These are phyloP conservation scores for Tetragonisca angustula DNA, from an alignment of 2,888 invertebrate species.

Conservation along the genomic window DNA sequence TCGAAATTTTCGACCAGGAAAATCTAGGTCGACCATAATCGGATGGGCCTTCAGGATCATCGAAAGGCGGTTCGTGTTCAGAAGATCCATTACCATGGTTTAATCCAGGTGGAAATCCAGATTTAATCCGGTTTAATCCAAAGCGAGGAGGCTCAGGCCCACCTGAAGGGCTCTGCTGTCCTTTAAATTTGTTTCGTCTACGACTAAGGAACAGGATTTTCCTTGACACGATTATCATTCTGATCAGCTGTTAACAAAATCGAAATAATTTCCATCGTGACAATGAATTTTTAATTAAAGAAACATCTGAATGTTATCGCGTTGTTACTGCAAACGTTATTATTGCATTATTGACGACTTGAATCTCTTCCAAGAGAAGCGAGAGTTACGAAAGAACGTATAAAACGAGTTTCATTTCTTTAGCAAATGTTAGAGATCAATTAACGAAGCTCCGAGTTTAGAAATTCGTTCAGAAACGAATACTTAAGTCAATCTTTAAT, in stretches of 20 bases:
- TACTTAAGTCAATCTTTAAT: neutral
- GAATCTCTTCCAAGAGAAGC: neutral
- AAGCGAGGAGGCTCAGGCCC: conserved; percentile 34
- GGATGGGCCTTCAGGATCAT: conserved; percentile 17
- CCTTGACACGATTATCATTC: neutral
- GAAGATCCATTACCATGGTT: conserved; percentile 18
- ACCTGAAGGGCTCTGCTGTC: conserved; percentile 47
- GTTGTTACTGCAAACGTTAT: too few relatives aligned
- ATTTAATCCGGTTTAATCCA: neutral
- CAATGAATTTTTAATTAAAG: neutral
- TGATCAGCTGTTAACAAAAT: conserved; percentile 8
- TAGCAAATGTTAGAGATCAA: neutral
- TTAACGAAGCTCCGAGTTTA: neutral
- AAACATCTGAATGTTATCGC: neutral
- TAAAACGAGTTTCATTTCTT: neutral
- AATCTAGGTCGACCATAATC: conserved; percentile 1
- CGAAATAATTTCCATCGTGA: conserved; percentile 4
- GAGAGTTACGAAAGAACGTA: neutral
- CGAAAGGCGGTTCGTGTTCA: conserved; percentile 13
- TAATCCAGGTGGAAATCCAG: conserved; percentile 43
- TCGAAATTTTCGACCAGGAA: neutral
- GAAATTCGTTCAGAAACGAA: too few relatives aligned
- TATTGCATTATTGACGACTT: too few relatives aligned
- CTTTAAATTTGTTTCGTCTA: conserved; percentile 20
- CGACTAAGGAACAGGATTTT: neutral